These are phyloP conservation scores for Percopsis transmontana DNA, from an alignment of 2,113 vertebrate species.

Conservation along the genomic window DNA sequence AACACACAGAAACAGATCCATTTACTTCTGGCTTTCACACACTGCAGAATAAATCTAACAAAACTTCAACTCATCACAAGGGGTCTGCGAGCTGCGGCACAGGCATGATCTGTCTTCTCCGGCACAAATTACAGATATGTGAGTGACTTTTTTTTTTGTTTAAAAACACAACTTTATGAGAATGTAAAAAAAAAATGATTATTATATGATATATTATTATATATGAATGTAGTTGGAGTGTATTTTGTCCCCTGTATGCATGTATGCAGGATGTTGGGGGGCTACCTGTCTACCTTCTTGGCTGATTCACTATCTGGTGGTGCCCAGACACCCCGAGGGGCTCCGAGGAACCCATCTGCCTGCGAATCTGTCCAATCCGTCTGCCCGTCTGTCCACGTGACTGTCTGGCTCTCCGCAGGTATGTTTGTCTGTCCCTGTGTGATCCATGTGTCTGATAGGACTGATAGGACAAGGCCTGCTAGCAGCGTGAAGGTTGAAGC, in stretches of 20 bases:
- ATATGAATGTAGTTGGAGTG: too few relatives aligned
- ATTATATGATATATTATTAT: too few relatives aligned
- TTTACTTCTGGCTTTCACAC: constrained; percentile 43
- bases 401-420: constrained; percentile 60
- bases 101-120: constrained; percentile 34
- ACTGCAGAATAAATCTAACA: constrained; percentile 18
- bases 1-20: constrained; percentile 40
- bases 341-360: constrained; percentile 61
- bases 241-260: background rate
- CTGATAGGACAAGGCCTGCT: constrained; percentile 37
- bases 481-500: constrained; percentile 72
- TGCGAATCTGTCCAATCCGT: constrained; percentile 39
- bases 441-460: constrained; percentile 54
- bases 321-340: constrained; percentile 21
- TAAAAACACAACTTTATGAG: too few relatives aligned
- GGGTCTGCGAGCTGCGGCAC: constrained; percentile 25
- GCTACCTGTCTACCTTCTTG: background rate
- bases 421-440: constrained; percentile 51
- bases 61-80: constrained; percentile 39
- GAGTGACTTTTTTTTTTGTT: background rate
- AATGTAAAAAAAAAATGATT: too few relatives aligned
- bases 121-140: background rate
- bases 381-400: constrained; percentile 24
- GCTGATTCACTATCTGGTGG: constrained; percentile 32
- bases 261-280: background rate